A percentile compares a stretch with the other conserved stretches of the same genome.
phyloP scores from a whole-genome alignment of 2,797 vertebrate genomes.

The Calcarius lapponicus region DNA sequence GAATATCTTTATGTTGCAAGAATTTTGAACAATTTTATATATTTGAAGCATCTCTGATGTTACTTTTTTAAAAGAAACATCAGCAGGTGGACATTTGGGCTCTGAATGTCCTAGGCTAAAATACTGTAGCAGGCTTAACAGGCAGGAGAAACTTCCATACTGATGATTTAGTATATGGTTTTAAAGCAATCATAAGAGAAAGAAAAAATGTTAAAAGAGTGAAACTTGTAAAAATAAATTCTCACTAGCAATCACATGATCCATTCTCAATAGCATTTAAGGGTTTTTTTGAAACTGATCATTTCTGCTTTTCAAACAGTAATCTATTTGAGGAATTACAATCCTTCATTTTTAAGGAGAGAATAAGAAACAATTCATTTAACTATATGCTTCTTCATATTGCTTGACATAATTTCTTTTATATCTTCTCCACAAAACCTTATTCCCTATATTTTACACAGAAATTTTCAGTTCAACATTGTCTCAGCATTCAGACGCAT shows the following conservation, averaged over 20 bases:
- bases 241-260: background rate
- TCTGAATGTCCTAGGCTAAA: background rate
- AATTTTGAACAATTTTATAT: background rate
- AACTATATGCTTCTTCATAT: background rate
- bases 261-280: background rate
- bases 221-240: background rate
- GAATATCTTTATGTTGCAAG: background rate
- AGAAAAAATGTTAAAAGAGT: background rate
- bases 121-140: background rate
- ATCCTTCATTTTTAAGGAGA: background rate
- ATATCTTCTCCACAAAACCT: background rate
- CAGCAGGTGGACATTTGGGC: no score
- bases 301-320: background rate
- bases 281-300: accelerated
- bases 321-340: background rate
- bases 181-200: background rate
- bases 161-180: background rate
- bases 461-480: background rate
- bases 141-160: background rate
- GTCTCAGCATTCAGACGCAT: background rate
- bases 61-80: background rate
- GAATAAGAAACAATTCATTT: background rate
- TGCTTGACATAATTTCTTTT: background rate
- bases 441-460: background rate
- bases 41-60: background rate